Percentiles rank a stretch among this genome's conserved stretches.
Evolutionary conservation across 1,140 invertebrate genomes (phyloP).

Genomic region (Drosophila sturtevanti): DNA sequence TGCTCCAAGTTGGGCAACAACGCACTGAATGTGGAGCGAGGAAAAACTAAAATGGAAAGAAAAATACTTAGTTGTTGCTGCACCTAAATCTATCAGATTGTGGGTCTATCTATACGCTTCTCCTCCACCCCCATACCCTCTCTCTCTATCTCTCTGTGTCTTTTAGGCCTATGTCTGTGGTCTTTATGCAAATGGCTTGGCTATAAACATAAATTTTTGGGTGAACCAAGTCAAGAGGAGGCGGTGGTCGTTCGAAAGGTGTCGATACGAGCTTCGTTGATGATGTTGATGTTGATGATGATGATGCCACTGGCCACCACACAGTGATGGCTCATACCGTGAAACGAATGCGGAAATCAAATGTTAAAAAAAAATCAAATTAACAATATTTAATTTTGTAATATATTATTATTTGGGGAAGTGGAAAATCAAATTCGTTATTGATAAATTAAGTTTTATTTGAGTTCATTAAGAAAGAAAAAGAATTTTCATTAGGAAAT

Average conservation of each 20-base stretch:
- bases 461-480: neutral
- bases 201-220: slow-evolving; percentile 55
- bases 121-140: too few relatives aligned
- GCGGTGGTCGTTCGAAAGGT: slow-evolving; percentile 17
- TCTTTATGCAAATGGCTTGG: slow-evolving; percentile 66
- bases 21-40: slow-evolving; percentile 60
- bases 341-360: neutral
- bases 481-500: neutral
- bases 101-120: neutral
- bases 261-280: slow-evolving; percentile 34
- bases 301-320: slow-evolving; percentile 11
- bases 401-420: neutral
- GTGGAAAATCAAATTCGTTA: neutral
- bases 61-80: slow-evolving; percentile 60
- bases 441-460: neutral
- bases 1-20: slow-evolving; percentile 49
- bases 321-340: slow-evolving; percentile 14
- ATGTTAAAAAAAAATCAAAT: neutral
- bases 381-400: neutral
- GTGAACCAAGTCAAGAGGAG: slow-evolving; percentile 20
- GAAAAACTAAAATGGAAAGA: slow-evolving; percentile 35
- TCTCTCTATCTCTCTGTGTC: neutral
- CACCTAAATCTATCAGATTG: slow-evolving; percentile 39
- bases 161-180: slow-evolving; percentile 27
- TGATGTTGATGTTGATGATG: slow-evolving; percentile 18